phyloP scores from a whole-genome alignment of 2,113 vertebrate genomes.

The Psittacara wagleri region DNA sequence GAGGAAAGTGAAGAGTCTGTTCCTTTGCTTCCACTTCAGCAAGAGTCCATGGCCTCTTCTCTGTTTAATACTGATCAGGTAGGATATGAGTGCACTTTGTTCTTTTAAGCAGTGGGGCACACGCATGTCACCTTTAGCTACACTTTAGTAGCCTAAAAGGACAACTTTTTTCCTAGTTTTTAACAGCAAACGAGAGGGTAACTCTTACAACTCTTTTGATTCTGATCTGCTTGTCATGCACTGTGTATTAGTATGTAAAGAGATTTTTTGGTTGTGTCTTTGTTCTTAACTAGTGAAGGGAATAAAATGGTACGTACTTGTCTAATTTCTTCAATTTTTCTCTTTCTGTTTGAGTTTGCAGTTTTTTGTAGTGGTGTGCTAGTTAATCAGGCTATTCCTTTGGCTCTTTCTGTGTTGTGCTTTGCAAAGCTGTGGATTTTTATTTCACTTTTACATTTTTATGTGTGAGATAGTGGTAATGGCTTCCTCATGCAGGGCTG shows the following conservation, averaged over 20 bases:
- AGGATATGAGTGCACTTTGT: slow-evolving; percentile 56
- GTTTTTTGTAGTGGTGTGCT: neutral
- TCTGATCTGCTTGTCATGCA: neutral
- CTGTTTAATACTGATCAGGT: slow-evolving; percentile 57
- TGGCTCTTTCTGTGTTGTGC: neutral
- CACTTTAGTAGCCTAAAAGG: neutral
- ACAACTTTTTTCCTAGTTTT: neutral
- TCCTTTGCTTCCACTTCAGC: slow-evolving; percentile 69
- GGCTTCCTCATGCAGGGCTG: neutral
- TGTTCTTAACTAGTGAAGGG: neutral
- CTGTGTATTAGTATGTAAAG: neutral
- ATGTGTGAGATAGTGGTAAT: neutral
- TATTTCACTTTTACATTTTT: neutral
- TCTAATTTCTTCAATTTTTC: neutral
- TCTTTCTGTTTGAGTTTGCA: neutral
- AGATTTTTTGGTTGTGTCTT: neutral
- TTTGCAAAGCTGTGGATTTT: neutral
- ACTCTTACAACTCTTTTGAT: neutral
- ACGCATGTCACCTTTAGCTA: neutral
- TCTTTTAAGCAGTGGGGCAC: slow-evolving; percentile 47
- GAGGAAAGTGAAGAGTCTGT: slow-evolving; percentile 64
- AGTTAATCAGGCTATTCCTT: neutral
- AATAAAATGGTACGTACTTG: neutral
- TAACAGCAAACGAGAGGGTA: neutral
- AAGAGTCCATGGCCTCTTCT: slow-evolving; percentile 56